Evolutionary conservation across 2,888 invertebrate genomes (phyloP).

Genomic region (Yponomeuta evonymella): DNA sequence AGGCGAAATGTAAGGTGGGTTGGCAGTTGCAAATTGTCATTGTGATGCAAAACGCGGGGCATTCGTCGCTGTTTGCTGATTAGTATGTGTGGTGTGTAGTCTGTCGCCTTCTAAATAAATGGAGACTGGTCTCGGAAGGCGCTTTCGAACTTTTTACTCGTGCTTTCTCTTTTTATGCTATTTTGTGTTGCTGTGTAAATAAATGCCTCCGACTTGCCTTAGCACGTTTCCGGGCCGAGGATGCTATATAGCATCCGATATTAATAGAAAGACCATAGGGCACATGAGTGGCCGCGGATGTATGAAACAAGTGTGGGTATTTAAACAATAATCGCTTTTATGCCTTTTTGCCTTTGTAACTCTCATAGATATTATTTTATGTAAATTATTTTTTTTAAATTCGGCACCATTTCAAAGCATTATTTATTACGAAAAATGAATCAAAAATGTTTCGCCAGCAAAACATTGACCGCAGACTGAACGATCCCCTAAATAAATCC

Average conservation of each 20-base stretch:
- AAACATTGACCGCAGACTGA: slow-evolving; percentile 71
- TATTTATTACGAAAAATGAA: neutral
- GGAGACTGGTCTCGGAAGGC: slow-evolving; percentile 47
- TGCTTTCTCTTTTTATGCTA: slow-evolving; percentile 50
- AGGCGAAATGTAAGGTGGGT: neutral
- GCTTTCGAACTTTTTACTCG: slow-evolving; percentile 53
- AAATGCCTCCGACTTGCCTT: slow-evolving; percentile 20
- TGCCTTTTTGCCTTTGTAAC: too few species aligned
- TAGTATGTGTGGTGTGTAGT: slow-evolving; percentile 54
- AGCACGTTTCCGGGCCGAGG: neutral
- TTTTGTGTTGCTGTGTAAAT: slow-evolving; percentile 23
- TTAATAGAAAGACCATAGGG: too few species aligned
- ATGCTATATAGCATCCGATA: too few species aligned
- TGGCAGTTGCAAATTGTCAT: slow-evolving; percentile 26
- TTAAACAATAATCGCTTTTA: too few species aligned
- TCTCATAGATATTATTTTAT: too few species aligned
- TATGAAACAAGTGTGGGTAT: too few species aligned
- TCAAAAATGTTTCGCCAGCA: slow-evolving; percentile 4
- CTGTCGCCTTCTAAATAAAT: slow-evolving; percentile 48
- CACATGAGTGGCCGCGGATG: too few species aligned
- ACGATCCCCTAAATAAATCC: slow-evolving; percentile 71
- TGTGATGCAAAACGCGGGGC: slow-evolving; percentile 49
- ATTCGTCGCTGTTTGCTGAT: slow-evolving; percentile 42
- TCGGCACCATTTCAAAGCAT: slow-evolving; percentile 11
- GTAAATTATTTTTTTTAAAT: too few species aligned